Evolutionary conservation across 2,888 invertebrate species (phyloP).

Genomic region (Dioctria rufipes): DNA sequence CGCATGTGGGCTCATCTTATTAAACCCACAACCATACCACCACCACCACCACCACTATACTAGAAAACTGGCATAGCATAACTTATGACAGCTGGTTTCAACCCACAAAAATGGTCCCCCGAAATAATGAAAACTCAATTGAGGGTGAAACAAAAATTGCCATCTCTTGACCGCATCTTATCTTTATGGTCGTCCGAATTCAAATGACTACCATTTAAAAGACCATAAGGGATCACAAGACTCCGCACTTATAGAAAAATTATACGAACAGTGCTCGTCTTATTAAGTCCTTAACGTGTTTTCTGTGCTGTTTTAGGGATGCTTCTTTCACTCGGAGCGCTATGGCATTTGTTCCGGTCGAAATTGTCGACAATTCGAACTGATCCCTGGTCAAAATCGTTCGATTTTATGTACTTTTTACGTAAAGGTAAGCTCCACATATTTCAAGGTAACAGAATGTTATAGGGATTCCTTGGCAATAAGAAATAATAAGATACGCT

Average conservation of each 20-base stretch:
- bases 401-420: constrained; percentile 34
- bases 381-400: constrained; percentile 35
- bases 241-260: constrained; percentile 62
- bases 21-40: no score
- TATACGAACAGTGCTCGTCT: constrained; percentile 62
- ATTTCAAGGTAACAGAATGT: no score
- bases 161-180: constrained; percentile 63
- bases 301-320: constrained; percentile 14
- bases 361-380: constrained; percentile 25
- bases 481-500: no score
- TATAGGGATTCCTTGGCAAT: no score
- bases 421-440: no score
- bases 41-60: no score
- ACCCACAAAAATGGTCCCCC: constrained; percentile 55
- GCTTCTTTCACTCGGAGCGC: background rate
- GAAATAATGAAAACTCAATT: constrained; percentile 61
- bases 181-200: constrained; percentile 63
- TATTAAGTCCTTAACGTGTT: constrained; percentile 61
- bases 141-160: constrained; percentile 63
- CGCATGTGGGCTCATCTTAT: constrained; percentile 9
- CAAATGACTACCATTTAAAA: constrained; percentile 63
- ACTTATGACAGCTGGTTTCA: constrained; percentile 34
- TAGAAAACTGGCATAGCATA: background rate
- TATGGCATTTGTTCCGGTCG: constrained; percentile 44
- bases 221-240: constrained; percentile 60